Percentiles rank a stretch among this genome's conserved stretches.
phyloP scores from a whole-genome alignment of 2,113 vertebrate genomes.

The Oryzias javanicus region DNA sequence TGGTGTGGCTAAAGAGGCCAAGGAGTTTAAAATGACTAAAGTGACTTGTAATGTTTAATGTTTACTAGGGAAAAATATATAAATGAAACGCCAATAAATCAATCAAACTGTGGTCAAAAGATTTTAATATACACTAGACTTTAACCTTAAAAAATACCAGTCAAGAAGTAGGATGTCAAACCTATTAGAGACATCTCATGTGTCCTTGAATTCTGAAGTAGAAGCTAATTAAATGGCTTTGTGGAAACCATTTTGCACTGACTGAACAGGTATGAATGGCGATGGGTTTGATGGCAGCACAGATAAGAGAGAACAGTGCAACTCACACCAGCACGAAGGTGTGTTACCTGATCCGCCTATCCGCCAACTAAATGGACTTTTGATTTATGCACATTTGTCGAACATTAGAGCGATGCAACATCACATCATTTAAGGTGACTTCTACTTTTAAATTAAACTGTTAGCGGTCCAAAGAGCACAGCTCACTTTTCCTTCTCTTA shows the following conservation, averaged over 20 bases:
- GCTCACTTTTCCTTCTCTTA: slow-evolving; percentile 30
- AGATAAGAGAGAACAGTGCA: slow-evolving; percentile 28
- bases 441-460: slow-evolving; percentile 52
- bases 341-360: slow-evolving; percentile 35
- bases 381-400: slow-evolving; percentile 48
- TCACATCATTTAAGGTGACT: slow-evolving; percentile 62
- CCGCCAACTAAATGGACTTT: slow-evolving; percentile 44
- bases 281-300: slow-evolving; percentile 33
- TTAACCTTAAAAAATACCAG: background rate
- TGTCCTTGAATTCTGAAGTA: slow-evolving; percentile 59
- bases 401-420: slow-evolving; percentile 52
- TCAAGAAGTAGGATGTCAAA: slow-evolving; percentile 28
- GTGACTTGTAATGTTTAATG: slow-evolving; percentile 28
- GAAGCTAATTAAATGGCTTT: slow-evolving; percentile 68
- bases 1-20: slow-evolving; percentile 62
- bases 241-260: slow-evolving; percentile 65
- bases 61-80: slow-evolving; percentile 14
- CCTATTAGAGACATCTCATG: slow-evolving; percentile 56
- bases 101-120: slow-evolving; percentile 21
- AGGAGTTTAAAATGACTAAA: slow-evolving; percentile 55
- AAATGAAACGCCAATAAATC: slow-evolving; percentile 13
- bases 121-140: slow-evolving; percentile 12
- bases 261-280: slow-evolving; percentile 63
- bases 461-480: slow-evolving; percentile 63
- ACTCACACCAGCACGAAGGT: slow-evolving; percentile 35